phyloP scores from a whole-genome alignment of 2,797 vertebrate species.

The Macroramphosus scolopax region DNA sequence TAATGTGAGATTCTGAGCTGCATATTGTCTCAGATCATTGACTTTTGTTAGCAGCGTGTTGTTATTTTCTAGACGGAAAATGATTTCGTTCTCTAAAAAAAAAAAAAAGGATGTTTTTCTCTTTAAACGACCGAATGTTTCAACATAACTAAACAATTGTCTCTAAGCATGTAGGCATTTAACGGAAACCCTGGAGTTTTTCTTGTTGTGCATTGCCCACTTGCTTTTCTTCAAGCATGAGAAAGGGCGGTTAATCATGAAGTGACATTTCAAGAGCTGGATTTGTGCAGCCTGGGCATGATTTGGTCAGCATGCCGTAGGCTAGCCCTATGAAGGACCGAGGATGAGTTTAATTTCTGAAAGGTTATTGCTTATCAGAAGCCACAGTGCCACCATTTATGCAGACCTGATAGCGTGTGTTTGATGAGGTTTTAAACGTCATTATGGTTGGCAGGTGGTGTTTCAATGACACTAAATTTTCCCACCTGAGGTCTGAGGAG shows the following conservation, averaged over 20 bases:
- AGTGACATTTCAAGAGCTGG: conserved; percentile 76
- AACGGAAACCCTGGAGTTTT: conserved; percentile 46
- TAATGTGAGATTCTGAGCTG: too few relatives aligned
- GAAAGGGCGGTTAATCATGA: conserved; percentile 71
- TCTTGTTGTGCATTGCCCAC: conserved; percentile 45
- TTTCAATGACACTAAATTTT: conserved; percentile 20
- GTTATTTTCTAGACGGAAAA: too few relatives aligned
- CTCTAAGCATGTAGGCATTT: conserved; percentile 67
- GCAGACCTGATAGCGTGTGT: conserved; percentile 43
- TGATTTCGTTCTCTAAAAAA: too few relatives aligned
- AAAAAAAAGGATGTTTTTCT: too few relatives aligned
- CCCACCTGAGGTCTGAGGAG: conserved; percentile 14
- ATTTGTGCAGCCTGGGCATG: conserved; percentile 66
- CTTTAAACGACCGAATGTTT: conserved; percentile 35
- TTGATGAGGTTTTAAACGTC: conserved; percentile 43
- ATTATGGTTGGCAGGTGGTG: conserved; percentile 33
- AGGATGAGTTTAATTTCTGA: conserved; percentile 58
- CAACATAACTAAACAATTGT: conserved; percentile 37
- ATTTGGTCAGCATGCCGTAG: conserved; percentile 59
- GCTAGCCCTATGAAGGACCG: conserved; percentile 59
- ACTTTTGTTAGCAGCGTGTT: too few relatives aligned
- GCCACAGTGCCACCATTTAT: conserved; percentile 49
- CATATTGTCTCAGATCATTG: too few relatives aligned
- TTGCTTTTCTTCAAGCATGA: conserved; percentile 63
- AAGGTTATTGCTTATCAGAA: conserved; percentile 71